Evolutionary conservation across 2,888 invertebrate species (phyloP), one percentile per base, ranked within the genome.

Genomic region (Nipponacmea schrenckii): DNA sequence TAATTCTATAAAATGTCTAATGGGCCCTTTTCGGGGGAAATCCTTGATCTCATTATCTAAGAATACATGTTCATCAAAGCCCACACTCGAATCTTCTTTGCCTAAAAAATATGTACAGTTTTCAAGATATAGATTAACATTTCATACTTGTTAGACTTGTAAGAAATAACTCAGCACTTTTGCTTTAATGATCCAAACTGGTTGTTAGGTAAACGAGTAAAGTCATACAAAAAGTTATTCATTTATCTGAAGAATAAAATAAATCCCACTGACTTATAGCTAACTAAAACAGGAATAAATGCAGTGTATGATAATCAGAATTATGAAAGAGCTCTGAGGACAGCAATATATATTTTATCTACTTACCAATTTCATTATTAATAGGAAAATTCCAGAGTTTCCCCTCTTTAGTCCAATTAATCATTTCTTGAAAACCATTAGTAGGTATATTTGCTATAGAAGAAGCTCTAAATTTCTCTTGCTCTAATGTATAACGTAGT

Each of bases 311-410:
- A n/a, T n/a, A n/a, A n/a, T n/a, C 31, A 31, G 5, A 31, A 31
- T 5, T 31, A 5, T 31, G 31, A 31, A 2, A 5, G 31, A 31
- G 31, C 31, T 31, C 31, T 31, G 31, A 2, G 31, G 31, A 31
- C 2, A 31, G 31, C 31, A 31, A 31, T 31, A 31, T 31, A 5
- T 31, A 31, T 31, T 31, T 31, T 39, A n/a, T 39, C 10, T 39
- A 39, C 39, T 62, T 89, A 94, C 96, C 97, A 91, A 95, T 94
- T 90, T 99, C 98, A 91, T 99, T 99, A 89, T 99, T 92, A 76
- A 99, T 96, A 1, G 99, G 99, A 88, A 97, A 99, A 79, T 93
- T 93, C 98, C 98, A 99, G 17, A 98, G 89, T 90, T 96, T 97
- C 62, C 96, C 96, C 88, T 96, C 93, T 70, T 96, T 93, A 0